These are phyloP conservation scores for Barypeithes pellucidus DNA, from an alignment of 2,888 invertebrate species.

Conservation along the genomic window DNA sequence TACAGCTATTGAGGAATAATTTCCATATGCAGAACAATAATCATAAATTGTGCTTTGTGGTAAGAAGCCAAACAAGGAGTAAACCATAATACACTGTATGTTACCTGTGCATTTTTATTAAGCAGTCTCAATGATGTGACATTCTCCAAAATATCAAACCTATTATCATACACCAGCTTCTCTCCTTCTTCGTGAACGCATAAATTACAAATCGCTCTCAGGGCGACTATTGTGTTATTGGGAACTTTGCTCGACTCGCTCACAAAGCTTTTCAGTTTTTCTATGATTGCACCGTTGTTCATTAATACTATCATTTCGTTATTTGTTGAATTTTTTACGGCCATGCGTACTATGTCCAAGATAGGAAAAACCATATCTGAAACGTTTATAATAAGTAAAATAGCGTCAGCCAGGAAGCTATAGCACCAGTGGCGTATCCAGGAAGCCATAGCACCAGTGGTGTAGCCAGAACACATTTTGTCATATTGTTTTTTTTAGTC, in stretches of 20 bases:
- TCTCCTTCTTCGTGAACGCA: constrained; percentile 81
- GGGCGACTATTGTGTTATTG: constrained; percentile 85
- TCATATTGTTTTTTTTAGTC: too few relatives aligned
- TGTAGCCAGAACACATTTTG: too few relatives aligned
- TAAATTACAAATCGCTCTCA: constrained; percentile 88
- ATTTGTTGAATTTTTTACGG: constrained; percentile 75
- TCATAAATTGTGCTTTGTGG: too few relatives aligned
- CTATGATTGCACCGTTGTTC: constrained; percentile 63
- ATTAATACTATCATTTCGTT: constrained; percentile 76
- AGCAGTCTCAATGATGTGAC: constrained; percentile 73
- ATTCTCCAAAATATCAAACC: constrained; percentile 74
- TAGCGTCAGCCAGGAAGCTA: too few relatives aligned
- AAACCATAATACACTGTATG: too few relatives aligned
- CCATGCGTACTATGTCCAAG: constrained; percentile 89
- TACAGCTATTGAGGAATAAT: too few relatives aligned
- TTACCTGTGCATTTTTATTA: constrained; percentile 79
- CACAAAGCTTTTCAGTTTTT: constrained; percentile 64
- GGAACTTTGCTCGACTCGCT: constrained; percentile 69
- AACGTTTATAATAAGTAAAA: constrained; percentile 29
- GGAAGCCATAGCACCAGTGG: too few relatives aligned
- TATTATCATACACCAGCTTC: constrained; percentile 74
- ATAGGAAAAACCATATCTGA: constrained; percentile 89
- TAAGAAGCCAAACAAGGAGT: too few relatives aligned
- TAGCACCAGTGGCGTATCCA: too few relatives aligned
- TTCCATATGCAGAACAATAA: too few relatives aligned